Evolutionary conservation across 2,113 vertebrate genomes (phyloP).

Genomic region (Atlantisia rogersi): DNA sequence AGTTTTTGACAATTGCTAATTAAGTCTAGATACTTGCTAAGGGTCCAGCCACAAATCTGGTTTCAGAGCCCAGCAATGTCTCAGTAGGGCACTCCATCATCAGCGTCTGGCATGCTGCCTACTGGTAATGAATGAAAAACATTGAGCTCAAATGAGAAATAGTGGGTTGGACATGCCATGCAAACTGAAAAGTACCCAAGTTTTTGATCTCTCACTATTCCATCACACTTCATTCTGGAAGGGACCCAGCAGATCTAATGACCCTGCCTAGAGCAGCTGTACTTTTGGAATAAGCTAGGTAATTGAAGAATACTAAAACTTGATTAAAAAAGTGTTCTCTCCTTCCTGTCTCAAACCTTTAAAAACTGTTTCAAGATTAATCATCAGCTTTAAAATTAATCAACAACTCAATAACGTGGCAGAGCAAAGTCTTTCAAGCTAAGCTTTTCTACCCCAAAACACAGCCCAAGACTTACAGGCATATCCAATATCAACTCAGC

Average conservation of each 20-base stretch:
- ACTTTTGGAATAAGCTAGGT: background rate
- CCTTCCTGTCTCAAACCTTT: background rate
- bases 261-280: background rate
- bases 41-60: slow-evolving; percentile 28
- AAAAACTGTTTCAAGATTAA: background rate
- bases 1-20: slow-evolving; percentile 47
- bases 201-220: slow-evolving; percentile 16
- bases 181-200: slow-evolving; percentile 13
- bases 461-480: background rate
- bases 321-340: background rate
- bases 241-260: background rate
- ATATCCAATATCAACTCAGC: background rate
- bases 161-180: background rate
- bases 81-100: slow-evolving; percentile 42
- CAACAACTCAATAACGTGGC: background rate
- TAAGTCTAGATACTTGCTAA: background rate
- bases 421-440: background rate
- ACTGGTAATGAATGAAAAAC: background rate
- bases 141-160: background rate
- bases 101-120: background rate
- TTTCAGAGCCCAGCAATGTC: slow-evolving; percentile 22
- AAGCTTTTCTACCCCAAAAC: background rate
- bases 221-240: slow-evolving; percentile 37
- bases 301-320: background rate
- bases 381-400: background rate